phyloP scores from a whole-genome alignment of 2,797 vertebrate genomes.

The Galagoides demidoff region DNA sequence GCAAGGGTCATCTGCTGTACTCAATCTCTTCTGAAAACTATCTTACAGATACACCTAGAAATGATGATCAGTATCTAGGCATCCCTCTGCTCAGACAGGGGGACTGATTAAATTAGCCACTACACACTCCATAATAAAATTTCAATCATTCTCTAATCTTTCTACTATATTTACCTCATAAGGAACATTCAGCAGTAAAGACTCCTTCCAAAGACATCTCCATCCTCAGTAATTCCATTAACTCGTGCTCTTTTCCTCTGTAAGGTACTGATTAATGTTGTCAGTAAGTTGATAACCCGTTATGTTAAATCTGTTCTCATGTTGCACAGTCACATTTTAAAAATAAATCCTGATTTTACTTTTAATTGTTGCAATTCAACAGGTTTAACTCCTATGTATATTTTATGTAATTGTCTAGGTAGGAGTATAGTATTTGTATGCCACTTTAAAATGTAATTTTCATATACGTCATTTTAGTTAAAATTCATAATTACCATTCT shows the following conservation, averaged over 20 bases:
- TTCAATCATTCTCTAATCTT: background rate
- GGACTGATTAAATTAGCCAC: too few species aligned
- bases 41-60: background rate
- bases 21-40: background rate
- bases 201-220: background rate
- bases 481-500: background rate
- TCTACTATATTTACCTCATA: background rate
- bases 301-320: background rate
- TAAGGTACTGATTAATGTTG: background rate
- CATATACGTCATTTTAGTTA: background rate
- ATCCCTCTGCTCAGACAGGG: background rate
- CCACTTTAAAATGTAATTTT: background rate
- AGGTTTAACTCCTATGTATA: background rate
- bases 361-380: background rate
- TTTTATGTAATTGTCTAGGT: background rate
- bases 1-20: background rate
- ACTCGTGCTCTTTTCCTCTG: background rate
- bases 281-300: background rate
- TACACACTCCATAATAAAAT: background rate
- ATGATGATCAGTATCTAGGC: background rate
- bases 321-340: background rate
- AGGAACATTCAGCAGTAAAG: background rate
- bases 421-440: background rate
- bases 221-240: background rate
- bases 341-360: background rate